Evolutionary conservation across 2,888 invertebrate species (phyloP).

Genomic region (Chymomyza amoena): DNA sequence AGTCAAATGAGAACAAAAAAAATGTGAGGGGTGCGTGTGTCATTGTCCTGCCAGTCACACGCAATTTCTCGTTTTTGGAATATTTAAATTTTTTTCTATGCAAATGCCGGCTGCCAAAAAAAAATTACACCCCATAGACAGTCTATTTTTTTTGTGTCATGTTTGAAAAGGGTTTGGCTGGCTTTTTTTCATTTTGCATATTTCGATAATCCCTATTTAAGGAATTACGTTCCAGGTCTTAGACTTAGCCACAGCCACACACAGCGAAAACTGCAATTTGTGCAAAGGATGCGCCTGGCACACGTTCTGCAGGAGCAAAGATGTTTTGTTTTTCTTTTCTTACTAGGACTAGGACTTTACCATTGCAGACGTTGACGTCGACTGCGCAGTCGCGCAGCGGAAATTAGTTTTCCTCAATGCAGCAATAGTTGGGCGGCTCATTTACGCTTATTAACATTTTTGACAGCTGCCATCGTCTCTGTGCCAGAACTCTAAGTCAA

Average conservation of each 20-base stretch:
- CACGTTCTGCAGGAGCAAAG: constrained; percentile 39
- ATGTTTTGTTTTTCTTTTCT: not conserved
- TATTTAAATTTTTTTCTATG: constrained; percentile 55
- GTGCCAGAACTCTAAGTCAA: constrained; percentile 54
- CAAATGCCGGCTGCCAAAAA: constrained; percentile 57
- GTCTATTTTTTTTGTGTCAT: constrained; percentile 25
- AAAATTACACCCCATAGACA: constrained; percentile 48
- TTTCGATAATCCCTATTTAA: constrained; percentile 51
- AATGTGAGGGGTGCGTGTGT: constrained; percentile 57
- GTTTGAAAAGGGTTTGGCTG: constrained; percentile 47
- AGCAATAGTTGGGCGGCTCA: constrained; percentile 63
- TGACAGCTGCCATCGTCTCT: constrained; percentile 50
- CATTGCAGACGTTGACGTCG: not conserved
- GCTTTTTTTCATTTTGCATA: constrained; percentile 51
- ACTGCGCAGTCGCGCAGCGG: constrained; percentile 30
- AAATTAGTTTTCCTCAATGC: constrained; percentile 61
- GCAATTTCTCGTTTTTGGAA: constrained; percentile 54
- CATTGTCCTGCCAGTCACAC: constrained; percentile 70
- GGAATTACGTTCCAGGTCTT: constrained; percentile 12
- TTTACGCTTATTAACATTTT: constrained; percentile 68
- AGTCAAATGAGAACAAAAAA: constrained; percentile 38
- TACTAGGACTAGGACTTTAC: no score
- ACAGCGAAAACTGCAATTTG: constrained; percentile 47
- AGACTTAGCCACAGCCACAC: constrained; percentile 41
- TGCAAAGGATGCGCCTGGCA: constrained; percentile 57